A percentile compares a stretch with the other conserved stretches of the same genome.
Conservation (phyloP, 2,797 vertebrate genomes). For the Cyclura pinguis region DNA sequence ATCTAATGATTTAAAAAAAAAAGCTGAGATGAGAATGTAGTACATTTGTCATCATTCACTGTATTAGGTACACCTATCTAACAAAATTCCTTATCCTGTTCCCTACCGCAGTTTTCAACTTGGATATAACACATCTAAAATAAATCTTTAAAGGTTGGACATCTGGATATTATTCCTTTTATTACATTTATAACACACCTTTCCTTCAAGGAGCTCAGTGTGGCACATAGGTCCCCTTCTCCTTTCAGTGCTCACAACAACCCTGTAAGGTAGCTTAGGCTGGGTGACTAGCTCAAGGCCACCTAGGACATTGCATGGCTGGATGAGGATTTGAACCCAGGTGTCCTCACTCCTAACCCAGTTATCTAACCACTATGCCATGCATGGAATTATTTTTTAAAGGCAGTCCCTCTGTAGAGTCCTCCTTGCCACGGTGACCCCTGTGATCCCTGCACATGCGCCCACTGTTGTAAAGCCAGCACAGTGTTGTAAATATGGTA, state of each 20-base stretch:
- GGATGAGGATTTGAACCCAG: neutral
- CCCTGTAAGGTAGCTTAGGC: neutral
- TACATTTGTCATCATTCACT: neutral
- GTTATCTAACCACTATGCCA: neutral
- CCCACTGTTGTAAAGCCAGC: neutral
- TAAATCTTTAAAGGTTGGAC: neutral
- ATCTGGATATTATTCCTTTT: neutral
- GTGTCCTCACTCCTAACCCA: neutral
- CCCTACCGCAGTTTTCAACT: neutral
- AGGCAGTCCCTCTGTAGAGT: no score
- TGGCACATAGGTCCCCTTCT: neutral
- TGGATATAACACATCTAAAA: neutral
- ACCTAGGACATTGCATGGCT: neutral
- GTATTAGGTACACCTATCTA: neutral
- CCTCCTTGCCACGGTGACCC: neutral
- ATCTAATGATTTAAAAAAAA: constrained; percentile 18
- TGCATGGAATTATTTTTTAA: no score
- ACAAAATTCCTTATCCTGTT: neutral
- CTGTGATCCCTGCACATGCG: neutral
- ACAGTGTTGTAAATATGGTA: neutral
- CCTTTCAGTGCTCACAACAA: neutral
- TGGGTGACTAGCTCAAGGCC: neutral
- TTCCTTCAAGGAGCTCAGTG: neutral
- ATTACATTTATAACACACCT: neutral
- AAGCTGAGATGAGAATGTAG: neutral